Percentiles rank a stretch among this genome's conserved stretches.
Conservation (phyloP, 2,113 vertebrate genomes). For the Geothlypis trichas region DNA sequence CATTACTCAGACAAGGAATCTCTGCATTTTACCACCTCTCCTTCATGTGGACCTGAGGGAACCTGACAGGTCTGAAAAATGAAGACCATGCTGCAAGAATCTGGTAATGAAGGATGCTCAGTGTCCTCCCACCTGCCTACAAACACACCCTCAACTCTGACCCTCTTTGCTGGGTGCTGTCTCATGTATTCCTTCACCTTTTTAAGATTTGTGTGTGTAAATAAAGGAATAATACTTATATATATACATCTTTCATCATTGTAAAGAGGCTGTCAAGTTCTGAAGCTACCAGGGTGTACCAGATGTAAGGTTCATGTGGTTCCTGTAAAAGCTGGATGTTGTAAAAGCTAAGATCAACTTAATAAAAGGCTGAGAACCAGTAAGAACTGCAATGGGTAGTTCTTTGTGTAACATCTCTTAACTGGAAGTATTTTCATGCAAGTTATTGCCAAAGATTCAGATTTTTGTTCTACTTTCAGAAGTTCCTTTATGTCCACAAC, state of each 20-base stretch:
- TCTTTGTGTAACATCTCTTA: background rate
- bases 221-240: background rate
- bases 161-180: background rate
- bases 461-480: background rate
- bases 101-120: background rate
- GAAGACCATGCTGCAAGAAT: background rate
- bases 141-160: background rate
- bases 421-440: background rate
- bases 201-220: background rate
- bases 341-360: background rate
- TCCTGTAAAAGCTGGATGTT: background rate
- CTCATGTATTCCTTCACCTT: background rate
- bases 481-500: constrained; percentile 11
- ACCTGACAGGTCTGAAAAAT: background rate
- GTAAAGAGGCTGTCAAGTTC: background rate
- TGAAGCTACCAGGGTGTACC: background rate
- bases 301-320: background rate
- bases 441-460: constrained; percentile 14
- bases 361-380: background rate
- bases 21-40: background rate
- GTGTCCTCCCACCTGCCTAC: background rate
- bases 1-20: background rate
- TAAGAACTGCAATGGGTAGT: background rate
- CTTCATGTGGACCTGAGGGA: background rate
- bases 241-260: background rate